Evolutionary conservation across 2,113 vertebrate species (phyloP), one percentile per base, ranked within the genome.

Genomic region (Chaetops frenatus): DNA sequence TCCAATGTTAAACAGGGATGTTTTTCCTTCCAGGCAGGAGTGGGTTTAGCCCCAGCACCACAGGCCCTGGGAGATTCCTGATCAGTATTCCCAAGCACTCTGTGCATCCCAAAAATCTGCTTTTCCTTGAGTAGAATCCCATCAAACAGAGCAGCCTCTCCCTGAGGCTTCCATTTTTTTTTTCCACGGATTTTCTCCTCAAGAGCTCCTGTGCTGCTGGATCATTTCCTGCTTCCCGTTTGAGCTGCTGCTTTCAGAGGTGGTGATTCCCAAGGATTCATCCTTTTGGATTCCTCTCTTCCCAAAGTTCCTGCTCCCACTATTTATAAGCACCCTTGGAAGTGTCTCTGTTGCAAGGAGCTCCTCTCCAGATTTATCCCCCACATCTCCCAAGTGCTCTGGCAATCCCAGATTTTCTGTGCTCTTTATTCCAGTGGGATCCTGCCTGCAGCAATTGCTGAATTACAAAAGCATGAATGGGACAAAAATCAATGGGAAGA

Each of bases 91-190:
- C 93, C 8, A 47, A 82, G 84, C 94, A 78, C 5, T 3, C 62
- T 22, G 33, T 15, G 72, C 83, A 60, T 17, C 77, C 81, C 0
- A 0, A 72, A 33, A 64, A 89, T 1, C 62, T 27, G 57, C 51
- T 81, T 48, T 60, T 31, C 93, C 84, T 40, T 4, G 60, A 70
- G 74, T 85, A 94, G 74, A 86, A 90, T 44, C 92, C 86, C 93
- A 90, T 27, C 88, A 47, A 14, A 44, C 80, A 28, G 42, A 88
- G 76, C 88, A 92, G 82, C 71, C 84, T 73, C 36, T 21, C 82
- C 91, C 88, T 42, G 65, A 81, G 89, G 54, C 44, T 86, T 28
- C 92, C 94, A 45, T 33, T 23, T 81, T 77, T 81, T 77, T 16
- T 93, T 86, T 35, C 40, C 35, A 56, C 77, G 84, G 35, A 48